phyloP scores from a whole-genome alignment of 2,797 vertebrate species.

The Liparis tanakae region DNA sequence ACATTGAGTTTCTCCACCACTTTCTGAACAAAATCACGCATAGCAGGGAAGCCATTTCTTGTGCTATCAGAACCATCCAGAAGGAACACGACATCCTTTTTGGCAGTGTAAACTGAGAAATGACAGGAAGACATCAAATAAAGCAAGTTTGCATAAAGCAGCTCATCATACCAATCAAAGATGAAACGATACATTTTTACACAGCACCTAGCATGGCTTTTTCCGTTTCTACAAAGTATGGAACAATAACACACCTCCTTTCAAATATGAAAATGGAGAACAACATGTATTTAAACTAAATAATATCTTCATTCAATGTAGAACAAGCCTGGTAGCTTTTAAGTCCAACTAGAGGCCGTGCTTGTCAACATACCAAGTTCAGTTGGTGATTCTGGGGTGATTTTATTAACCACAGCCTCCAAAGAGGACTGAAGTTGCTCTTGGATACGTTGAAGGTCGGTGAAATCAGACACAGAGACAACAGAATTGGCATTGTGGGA shows the following conservation, averaged over 20 bases:
- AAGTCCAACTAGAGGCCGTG: background rate
- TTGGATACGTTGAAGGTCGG: slow-evolving; percentile 21
- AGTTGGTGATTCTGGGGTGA: slow-evolving; percentile 24
- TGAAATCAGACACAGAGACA: too few relatives aligned
- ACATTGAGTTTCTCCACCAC: slow-evolving; percentile 85
- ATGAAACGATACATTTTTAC: too few relatives aligned
- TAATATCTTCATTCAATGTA: background rate
- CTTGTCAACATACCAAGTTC: slow-evolving; percentile 47
- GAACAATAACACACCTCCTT: too few relatives aligned
- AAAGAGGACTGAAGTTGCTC: slow-evolving; percentile 49
- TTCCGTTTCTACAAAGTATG: too few relatives aligned
- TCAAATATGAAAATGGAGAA: too few relatives aligned
- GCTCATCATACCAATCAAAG: too few relatives aligned
- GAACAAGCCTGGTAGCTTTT: background rate
- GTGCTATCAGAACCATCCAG: slow-evolving; percentile 87
- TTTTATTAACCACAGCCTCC: slow-evolving; percentile 21
- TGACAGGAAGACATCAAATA: slow-evolving; percentile 6
- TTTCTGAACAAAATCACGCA: slow-evolving; percentile 85
- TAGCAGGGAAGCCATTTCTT: slow-evolving; percentile 80
- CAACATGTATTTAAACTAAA: too few relatives aligned
- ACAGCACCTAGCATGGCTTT: too few relatives aligned
- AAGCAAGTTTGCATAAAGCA: slow-evolving; percentile 30
- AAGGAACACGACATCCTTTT: slow-evolving; percentile 90
- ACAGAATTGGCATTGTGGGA: too few relatives aligned
- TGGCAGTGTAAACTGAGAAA: slow-evolving; percentile 34